These are phyloP conservation scores for Agrilus biguttatus DNA, from an alignment of 2,888 invertebrate genomes.

Conservation along the genomic window DNA sequence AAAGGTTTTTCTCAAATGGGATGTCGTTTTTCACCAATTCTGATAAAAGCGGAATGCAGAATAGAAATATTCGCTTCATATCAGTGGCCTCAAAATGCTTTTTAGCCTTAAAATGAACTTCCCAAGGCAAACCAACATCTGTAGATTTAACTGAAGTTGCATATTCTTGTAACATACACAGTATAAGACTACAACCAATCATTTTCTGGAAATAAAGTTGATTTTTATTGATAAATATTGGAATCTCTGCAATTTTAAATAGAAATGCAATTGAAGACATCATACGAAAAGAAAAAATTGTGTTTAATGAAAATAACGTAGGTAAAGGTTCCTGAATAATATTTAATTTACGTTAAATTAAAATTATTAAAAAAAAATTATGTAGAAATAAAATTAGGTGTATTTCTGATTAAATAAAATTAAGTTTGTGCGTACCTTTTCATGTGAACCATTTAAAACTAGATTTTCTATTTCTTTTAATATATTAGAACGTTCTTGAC, in stretches of 20 bases:
- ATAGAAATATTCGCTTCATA: slow-evolving; percentile 65
- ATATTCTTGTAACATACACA: slow-evolving; percentile 78
- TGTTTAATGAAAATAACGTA: no score
- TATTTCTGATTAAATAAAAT: no score
- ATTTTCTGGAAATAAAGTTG: slow-evolving; percentile 45
- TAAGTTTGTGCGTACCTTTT: slow-evolving; percentile 34
- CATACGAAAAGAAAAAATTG: no score
- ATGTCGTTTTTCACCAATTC: slow-evolving; percentile 40
- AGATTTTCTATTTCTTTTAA: slow-evolving; percentile 63
- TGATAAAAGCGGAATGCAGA: slow-evolving; percentile 46
- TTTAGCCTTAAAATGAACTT: slow-evolving; percentile 72
- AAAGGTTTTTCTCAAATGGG: slow-evolving; percentile 34
- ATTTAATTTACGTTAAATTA: no score
- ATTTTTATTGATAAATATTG: neutral
- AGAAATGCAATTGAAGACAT: neutral
- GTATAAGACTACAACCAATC: slow-evolving; percentile 70
- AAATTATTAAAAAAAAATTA: no score
- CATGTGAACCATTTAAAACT: slow-evolving; percentile 50
- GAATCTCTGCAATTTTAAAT: neutral
- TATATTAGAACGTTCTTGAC: slow-evolving; percentile 50
- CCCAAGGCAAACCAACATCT: slow-evolving; percentile 79
- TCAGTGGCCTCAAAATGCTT: slow-evolving; percentile 70
- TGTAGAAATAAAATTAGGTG: no score
- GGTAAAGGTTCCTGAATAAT: no score
- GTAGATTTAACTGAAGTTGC: slow-evolving; percentile 72